phyloP scores from a whole-genome alignment of 2,113 vertebrate species.

The Zapornia atra region DNA sequence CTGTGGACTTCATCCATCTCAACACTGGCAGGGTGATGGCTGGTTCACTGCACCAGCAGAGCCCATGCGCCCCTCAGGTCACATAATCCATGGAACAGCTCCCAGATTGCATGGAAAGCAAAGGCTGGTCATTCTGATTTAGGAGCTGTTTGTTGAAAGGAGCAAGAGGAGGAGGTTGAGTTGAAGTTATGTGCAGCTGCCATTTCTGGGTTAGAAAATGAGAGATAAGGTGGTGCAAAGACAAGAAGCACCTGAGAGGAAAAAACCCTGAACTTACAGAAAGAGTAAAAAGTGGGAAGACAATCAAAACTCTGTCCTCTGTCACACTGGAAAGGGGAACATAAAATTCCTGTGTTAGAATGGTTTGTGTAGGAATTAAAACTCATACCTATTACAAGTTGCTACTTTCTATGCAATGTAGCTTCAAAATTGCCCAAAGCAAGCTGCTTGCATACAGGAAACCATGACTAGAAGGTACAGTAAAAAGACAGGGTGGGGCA shows the following conservation, averaged over 20 bases:
- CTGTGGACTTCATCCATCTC: neutral
- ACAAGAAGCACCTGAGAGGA: neutral
- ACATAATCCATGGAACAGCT: fast-evolving
- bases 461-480: neutral
- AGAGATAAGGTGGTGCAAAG: neutral
- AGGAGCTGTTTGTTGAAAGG: neutral
- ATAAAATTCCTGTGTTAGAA: neutral
- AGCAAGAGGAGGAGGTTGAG: neutral
- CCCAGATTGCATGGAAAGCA: neutral
- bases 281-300: neutral
- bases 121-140: neutral
- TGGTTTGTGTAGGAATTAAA: neutral
- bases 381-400: neutral
- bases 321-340: neutral
- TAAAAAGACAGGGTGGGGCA: conserved; percentile 48
- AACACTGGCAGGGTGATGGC: fast-evolving
- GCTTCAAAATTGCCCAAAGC: neutral
- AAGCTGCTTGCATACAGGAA: conserved; percentile 54
- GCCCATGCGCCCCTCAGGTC: fast-evolving
- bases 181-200: neutral
- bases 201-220: neutral
- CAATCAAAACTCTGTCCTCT: neutral
- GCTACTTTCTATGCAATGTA: neutral
- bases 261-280: neutral
- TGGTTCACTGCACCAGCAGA: neutral